Base-by-base conservation (phyloP, 1,140 invertebrate species). In the Hylaeus anthracinus region DNA sequence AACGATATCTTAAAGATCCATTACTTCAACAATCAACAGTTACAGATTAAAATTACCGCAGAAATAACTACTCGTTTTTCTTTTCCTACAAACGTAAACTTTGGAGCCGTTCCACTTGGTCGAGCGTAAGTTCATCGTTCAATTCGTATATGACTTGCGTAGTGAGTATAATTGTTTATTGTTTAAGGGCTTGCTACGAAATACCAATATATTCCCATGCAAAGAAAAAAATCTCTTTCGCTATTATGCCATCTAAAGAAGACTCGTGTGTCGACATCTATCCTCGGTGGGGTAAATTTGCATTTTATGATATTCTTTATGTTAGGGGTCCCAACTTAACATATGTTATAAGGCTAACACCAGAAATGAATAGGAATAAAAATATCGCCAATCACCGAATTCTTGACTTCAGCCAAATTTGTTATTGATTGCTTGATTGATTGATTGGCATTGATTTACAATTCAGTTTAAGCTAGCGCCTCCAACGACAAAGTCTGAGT, bases 91-190 rank as follows among this genome's bases (percentile, higher is more conserved):
- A 41, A 15, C 41, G 37, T 79, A 0, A 65, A 73, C 43, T 73
- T 79, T 73, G 77, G 77, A 15, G 4, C 58, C 5, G 77, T 79
- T 9, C 77, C 77, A 2, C 77, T 79, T 14, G 70, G 56, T 66
- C 61, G 41, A 26, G 39, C 53, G 77, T 79, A 73, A 72, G 77
- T 58, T 72, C 8, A 2, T 41, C 9, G 1, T 12, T 55, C 4
- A 14, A 56, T 56, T 41, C 10, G 14, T n/a, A 1, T 1, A 41
- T 5, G 0, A 41, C 61, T 37, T 37, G 12, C 10, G 1, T 45
- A 12, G 0, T 0, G 1, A 51, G 26, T 60, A 0, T 78, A 51
- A 79, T 72, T 79, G 26, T 72, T 65, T 10, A 26, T 60, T 41
- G 2, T 60, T 51, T 12, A 65, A 78, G 77, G 51, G 71, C 39